Conservation (phyloP, 2,113 vertebrate genomes). For the Pholis gunnellus region DNA sequence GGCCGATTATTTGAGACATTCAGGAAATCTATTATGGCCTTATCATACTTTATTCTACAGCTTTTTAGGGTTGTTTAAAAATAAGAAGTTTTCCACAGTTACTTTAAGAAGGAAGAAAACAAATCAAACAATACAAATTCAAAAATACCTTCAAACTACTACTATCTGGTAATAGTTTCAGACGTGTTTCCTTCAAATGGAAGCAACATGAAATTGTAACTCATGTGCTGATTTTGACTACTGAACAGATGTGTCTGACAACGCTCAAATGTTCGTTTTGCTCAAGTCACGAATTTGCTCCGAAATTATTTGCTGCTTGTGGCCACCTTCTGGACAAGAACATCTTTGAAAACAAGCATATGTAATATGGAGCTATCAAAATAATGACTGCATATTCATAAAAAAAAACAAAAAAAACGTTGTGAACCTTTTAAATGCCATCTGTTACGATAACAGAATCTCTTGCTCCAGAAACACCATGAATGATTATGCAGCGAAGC, state of each 20-base stretch:
- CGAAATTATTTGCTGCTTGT: background rate
- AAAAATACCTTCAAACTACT: background rate
- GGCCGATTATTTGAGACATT: conserved; percentile 2
- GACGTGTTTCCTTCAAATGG: background rate
- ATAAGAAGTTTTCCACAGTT: background rate
- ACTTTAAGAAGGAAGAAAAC: background rate
- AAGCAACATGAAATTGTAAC: background rate
- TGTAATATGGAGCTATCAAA: background rate
- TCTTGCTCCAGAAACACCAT: conserved; percentile 25
- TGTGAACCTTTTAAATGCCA: conserved; percentile 16
- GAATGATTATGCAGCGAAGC: conserved; percentile 38
- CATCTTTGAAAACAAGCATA: background rate
- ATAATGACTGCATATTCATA: background rate
- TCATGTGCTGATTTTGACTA: background rate
- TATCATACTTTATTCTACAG: background rate
- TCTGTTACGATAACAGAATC: conserved; percentile 21
- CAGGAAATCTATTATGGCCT: background rate
- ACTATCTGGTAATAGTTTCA: background rate
- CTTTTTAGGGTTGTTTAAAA: background rate
- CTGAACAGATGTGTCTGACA: background rate
- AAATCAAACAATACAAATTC: background rate
- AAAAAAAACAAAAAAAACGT: background rate
- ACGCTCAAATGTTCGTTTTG: background rate
- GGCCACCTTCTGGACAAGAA: background rate
- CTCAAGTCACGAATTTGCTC: background rate